Evolutionary conservation across 1,140 invertebrate species (phyloP).

Genomic region (Euwallacea similis): DNA sequence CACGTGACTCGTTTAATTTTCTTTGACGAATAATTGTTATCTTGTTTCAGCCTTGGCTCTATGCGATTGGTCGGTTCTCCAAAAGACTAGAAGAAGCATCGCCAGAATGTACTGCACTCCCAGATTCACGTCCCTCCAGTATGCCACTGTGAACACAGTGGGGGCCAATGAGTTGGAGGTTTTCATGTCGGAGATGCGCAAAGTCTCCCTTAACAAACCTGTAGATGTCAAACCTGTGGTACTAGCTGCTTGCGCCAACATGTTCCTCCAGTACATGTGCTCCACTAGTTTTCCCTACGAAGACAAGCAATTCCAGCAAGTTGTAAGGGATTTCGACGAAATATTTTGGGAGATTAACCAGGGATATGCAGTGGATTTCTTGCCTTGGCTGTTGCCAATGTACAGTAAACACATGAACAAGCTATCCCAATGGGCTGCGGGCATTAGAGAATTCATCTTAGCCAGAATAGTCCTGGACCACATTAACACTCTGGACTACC

Average conservation of each 20-base stretch:
- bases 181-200: slow-evolving; percentile 60
- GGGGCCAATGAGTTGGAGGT: slow-evolving; percentile 63
- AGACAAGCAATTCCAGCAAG: slow-evolving; percentile 64
- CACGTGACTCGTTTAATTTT: neutral
- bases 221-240: slow-evolving; percentile 65
- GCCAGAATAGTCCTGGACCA: slow-evolving; percentile 70
- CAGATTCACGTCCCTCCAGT: slow-evolving; percentile 69
- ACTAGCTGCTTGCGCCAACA: slow-evolving; percentile 73
- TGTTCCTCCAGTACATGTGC: slow-evolving; percentile 86
- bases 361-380: slow-evolving; percentile 83
- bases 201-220: slow-evolving; percentile 52
- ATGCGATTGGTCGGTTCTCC: slow-evolving; percentile 79
- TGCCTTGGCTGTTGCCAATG: slow-evolving; percentile 79
- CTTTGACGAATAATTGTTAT: slow-evolving; percentile 3
- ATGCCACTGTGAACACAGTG: slow-evolving; percentile 66
- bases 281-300: slow-evolving; percentile 69
- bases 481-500: slow-evolving; percentile 58
- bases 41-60: slow-evolving; percentile 34
- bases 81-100: slow-evolving; percentile 75
- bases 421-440: slow-evolving; percentile 67
- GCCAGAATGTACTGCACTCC: slow-evolving; percentile 77
- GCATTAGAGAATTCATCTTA: slow-evolving; percentile 75
- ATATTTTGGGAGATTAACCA: slow-evolving; percentile 91
- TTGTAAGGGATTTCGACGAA: slow-evolving; percentile 76
- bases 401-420: slow-evolving; percentile 70